These are phyloP conservation scores for Arctia plantaginis DNA, from an alignment of 2,888 invertebrate species.

Conservation along the genomic window DNA sequence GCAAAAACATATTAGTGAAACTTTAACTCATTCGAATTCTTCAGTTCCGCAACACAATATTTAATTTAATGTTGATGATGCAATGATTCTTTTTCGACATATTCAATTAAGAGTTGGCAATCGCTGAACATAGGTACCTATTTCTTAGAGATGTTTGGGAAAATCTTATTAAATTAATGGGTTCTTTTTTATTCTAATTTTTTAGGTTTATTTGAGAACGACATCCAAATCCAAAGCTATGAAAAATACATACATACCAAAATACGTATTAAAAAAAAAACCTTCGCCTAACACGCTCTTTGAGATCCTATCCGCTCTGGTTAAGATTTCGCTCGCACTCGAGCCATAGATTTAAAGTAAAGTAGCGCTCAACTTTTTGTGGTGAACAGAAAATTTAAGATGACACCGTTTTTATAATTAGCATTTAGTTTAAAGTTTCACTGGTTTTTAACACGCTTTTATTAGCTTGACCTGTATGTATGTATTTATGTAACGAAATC, in stretches of 20 bases:
- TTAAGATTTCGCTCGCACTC: not conserved
- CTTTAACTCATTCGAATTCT: not conserved
- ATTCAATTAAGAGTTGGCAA: too few species aligned
- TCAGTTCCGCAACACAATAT: not conserved
- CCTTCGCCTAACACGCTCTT: too few species aligned
- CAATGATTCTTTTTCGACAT: not conserved
- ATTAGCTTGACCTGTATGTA: too few species aligned
- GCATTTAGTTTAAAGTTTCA: slow-evolving; percentile 4
- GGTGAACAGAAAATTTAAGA: slow-evolving; percentile 21
- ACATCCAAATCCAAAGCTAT: not conserved
- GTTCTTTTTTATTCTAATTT: too few species aligned
- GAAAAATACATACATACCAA: too few species aligned
- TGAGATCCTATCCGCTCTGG: not conserved
- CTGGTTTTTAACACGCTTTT: too few species aligned
- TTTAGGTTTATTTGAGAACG: too few species aligned
- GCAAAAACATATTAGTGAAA: not conserved
- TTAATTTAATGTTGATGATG: not conserved
- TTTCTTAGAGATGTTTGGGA: too few species aligned
- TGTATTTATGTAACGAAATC: too few species aligned
- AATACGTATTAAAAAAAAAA: not conserved
- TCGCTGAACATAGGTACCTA: too few species aligned
- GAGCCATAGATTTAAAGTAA: slow-evolving; percentile 15
- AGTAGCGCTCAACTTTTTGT: slow-evolving; percentile 31
- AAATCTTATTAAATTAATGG: too few species aligned
- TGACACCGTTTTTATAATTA: slow-evolving; percentile 42